phyloP scores from a whole-genome alignment of 2,888 invertebrate genomes.

The Phragmatobia fuliginosa region DNA sequence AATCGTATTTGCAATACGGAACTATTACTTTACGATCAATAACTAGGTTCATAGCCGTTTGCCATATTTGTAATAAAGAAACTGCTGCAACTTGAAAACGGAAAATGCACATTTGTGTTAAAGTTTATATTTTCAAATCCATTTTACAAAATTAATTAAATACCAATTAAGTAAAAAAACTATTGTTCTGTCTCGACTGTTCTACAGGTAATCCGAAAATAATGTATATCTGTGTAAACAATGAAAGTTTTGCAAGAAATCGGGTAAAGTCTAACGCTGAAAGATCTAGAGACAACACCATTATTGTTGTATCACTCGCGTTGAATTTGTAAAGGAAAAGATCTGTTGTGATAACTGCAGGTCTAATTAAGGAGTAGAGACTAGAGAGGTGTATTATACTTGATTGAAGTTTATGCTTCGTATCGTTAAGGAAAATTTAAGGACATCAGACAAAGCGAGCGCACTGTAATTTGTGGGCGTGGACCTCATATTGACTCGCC shows the following conservation, averaged over 20 bases:
- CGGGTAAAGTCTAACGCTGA: constrained; percentile 58
- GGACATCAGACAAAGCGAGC: constrained; percentile 73
- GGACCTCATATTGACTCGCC: constrained; percentile 75
- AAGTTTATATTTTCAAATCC: background rate
- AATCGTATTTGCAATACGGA: background rate
- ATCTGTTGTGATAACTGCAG: constrained; percentile 18
- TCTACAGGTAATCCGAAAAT: constrained; percentile 59
- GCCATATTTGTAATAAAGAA: background rate
- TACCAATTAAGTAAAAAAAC: constrained; percentile 39
- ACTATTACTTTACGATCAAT: background rate
- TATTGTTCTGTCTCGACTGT: constrained; percentile 49
- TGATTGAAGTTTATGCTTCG: background rate
- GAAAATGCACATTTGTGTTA: too few relatives aligned
- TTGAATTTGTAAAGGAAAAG: background rate
- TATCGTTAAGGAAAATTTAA: constrained; percentile 58
- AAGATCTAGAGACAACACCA: constrained; percentile 56
- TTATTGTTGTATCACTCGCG: constrained; percentile 33
- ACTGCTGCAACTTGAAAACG: background rate
- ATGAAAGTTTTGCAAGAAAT: constrained; percentile 63
- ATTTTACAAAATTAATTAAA: constrained; percentile 15
- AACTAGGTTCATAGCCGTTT: background rate
- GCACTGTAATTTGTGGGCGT: constrained; percentile 79
- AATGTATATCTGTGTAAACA: constrained; percentile 61
- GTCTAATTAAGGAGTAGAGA: constrained; percentile 6
- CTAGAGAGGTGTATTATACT: background rate